A percentile compares a stretch with the other conserved stretches of the same genome.
These are phyloP conservation scores for Lagodon rhomboides DNA, from an alignment of 2,797 vertebrate species.

Conservation along the genomic window DNA sequence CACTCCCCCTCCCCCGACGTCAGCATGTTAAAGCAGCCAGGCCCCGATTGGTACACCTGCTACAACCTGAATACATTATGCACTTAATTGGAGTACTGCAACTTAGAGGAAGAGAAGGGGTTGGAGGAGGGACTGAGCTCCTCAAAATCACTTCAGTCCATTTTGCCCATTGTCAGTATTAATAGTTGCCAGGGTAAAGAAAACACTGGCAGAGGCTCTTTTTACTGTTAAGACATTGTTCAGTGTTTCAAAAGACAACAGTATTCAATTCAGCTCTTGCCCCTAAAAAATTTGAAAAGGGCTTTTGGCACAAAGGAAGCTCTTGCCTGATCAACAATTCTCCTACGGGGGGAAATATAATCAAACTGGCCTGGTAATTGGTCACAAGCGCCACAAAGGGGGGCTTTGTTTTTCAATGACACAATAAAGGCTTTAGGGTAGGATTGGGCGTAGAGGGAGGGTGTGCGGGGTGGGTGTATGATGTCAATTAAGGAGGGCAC, in stretches of 20 bases:
- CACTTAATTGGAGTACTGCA: constrained; percentile 99
- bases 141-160: constrained; percentile 99
- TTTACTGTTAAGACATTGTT: constrained; percentile 99
- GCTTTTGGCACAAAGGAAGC: constrained; percentile 89
- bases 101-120: constrained; percentile 91
- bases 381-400: constrained; percentile 86
- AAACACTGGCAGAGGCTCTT: constrained; percentile 99
- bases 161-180: constrained; percentile 98
- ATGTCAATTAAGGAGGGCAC: constrained; percentile 94
- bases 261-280: constrained; percentile 99
- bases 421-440: constrained; percentile 80
- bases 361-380: constrained; percentile 99
- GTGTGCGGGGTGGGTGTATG: constrained; percentile 53
- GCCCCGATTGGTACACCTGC: constrained; percentile 98
- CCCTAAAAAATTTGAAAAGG: constrained; percentile 90
- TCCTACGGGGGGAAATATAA: constrained; percentile 95
- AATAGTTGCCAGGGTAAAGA: constrained; percentile 99
- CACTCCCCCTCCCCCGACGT: constrained; percentile 77
- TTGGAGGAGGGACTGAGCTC: constrained; percentile 93
- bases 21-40: constrained; percentile 94
- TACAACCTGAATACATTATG: constrained; percentile 99
- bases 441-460: constrained; percentile 46
- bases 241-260: constrained; percentile 98
- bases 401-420: constrained; percentile 92
- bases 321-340: constrained; percentile 98